Conservation (phyloP, 2,888 invertebrate species). For the Ligdia adustata region DNA sequence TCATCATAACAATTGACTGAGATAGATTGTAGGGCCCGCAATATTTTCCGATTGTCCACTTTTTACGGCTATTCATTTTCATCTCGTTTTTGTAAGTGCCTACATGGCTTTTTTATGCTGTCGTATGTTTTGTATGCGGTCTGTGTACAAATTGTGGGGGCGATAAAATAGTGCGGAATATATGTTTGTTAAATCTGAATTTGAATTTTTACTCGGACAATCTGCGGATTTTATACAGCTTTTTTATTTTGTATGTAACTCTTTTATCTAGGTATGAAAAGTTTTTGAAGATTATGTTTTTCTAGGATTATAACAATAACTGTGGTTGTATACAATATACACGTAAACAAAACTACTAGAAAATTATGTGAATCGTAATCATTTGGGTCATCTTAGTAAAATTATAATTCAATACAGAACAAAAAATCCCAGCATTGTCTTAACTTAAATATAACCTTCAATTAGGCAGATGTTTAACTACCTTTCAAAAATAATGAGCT, state of each 20-base stretch:
- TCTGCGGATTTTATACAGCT: too few relatives aligned
- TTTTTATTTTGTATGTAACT: too few relatives aligned
- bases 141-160: constrained; percentile 11
- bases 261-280: too few relatives aligned
- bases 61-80: constrained; percentile 39
- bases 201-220: too few relatives aligned
- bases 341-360: neutral
- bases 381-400: constrained; percentile 6
- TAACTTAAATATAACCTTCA: constrained; percentile 9
- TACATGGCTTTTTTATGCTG: constrained; percentile 18
- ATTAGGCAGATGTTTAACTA: constrained; percentile 13
- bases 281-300: too few relatives aligned
- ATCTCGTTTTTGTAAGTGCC: constrained; percentile 30
- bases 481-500: constrained; percentile 11
- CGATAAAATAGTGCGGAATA: constrained; percentile 1
- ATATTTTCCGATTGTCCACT: constrained; percentile 36
- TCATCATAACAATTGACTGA: constrained; percentile 41
- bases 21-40: constrained; percentile 38
- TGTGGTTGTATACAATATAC: too few relatives aligned
- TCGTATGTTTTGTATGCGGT: constrained; percentile 18
- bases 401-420: constrained; percentile 9
- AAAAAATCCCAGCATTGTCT: constrained; percentile 11
- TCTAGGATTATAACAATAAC: too few relatives aligned
- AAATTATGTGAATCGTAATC: constrained; percentile 5
- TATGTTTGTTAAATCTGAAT: too few relatives aligned